phyloP scores from a whole-genome alignment of 2,888 invertebrate genomes.

The Drosophila meridionalis region DNA sequence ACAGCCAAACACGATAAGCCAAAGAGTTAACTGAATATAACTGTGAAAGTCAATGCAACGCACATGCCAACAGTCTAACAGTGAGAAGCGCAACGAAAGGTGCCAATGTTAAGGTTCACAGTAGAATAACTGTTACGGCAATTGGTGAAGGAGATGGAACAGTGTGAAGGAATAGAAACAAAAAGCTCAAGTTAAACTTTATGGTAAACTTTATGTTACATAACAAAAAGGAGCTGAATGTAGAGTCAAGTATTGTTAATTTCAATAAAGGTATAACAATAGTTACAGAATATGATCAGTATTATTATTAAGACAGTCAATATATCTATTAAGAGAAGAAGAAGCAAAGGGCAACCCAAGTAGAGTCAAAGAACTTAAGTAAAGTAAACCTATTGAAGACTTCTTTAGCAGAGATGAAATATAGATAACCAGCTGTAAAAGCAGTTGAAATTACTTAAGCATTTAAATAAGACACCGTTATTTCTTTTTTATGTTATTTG shows the following conservation, averaged over 20 bases:
- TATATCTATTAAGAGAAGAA: no score
- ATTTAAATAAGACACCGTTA: neutral
- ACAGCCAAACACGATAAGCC: constrained; percentile 48
- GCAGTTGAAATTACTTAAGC: no score
- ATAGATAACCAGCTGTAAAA: no score
- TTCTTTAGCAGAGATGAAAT: no score
- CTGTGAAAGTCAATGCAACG: constrained; percentile 21
- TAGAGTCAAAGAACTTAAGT: no score
- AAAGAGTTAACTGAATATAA: constrained; percentile 41
- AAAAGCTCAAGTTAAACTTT: neutral
- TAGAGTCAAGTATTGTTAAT: no score
- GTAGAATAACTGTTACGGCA: no score
- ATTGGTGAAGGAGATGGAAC: neutral
- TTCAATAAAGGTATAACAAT: no score
- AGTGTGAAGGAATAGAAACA: neutral
- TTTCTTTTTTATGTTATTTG: constrained; percentile 28
- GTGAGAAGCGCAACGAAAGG: constrained; percentile 3
- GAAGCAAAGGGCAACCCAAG: no score
- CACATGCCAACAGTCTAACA: constrained; percentile 6
- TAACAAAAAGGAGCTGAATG: neutral
- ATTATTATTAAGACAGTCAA: no score
- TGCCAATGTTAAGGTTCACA: constrained; percentile 5
- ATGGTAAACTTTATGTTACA: neutral
- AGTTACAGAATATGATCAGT: no score
- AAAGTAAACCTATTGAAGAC: no score